These are phyloP conservation scores for Ammodytes marinus DNA, from an alignment of 2,113 vertebrate species.

Conservation along the genomic window DNA sequence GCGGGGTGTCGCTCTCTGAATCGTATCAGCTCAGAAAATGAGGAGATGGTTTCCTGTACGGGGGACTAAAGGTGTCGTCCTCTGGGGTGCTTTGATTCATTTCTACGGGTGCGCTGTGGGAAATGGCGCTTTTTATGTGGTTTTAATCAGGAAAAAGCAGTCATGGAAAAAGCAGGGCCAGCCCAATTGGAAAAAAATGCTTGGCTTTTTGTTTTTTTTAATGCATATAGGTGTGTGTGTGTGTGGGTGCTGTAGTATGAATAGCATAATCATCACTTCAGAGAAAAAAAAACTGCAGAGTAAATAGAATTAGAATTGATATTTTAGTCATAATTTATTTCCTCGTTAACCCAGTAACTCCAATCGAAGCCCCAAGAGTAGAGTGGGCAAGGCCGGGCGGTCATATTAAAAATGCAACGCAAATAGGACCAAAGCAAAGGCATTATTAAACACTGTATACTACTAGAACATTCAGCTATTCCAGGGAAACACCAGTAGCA, in stretches of 20 bases:
- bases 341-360: conserved; percentile 48
- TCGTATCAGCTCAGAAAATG: conserved; percentile 65
- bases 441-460: not conserved
- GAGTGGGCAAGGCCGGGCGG: conserved; percentile 45
- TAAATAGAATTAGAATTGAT: conserved; percentile 69
- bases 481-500: conserved; percentile 34
- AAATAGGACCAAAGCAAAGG: not conserved
- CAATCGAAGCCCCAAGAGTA: conserved; percentile 31
- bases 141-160: conserved; percentile 56
- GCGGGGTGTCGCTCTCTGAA: conserved; percentile 41
- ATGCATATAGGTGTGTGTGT: conserved; percentile 11
- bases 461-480: not conserved
- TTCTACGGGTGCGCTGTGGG: conserved; percentile 29
- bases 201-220: conserved; percentile 12
- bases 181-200: conserved; percentile 25
- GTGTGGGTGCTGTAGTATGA: conserved; percentile 22
- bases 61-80: conserved; percentile 67
- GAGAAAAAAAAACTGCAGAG: conserved; percentile 55
- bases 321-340: conserved; percentile 67
- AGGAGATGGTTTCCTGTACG: conserved; percentile 50
- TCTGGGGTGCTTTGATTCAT: conserved; percentile 60
- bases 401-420: conserved; percentile 51
- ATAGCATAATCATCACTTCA: conserved; percentile 64
- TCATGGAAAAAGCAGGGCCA: conserved; percentile 33
- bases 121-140: conserved; percentile 43